Percentiles rank a stretch among this genome's conserved stretches.
These are phyloP conservation scores for Chrysaora quinquecirrha DNA, from an alignment of 30 jellyfish, hydroid and myxozoan genomes.

Conservation along the genomic window DNA sequence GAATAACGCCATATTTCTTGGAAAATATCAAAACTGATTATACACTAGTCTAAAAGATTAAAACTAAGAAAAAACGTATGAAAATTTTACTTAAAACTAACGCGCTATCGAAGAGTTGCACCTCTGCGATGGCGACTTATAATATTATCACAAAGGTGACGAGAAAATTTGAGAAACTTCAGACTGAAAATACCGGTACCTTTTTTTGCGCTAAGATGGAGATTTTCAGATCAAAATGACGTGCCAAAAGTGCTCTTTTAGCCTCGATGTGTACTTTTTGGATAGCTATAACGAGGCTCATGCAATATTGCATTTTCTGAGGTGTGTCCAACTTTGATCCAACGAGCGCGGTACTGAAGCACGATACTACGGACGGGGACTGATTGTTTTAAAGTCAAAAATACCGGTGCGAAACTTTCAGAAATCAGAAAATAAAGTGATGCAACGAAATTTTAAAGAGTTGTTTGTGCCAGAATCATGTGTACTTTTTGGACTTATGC, in stretches of 20 bases:
- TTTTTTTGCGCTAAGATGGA: constrained; percentile 22
- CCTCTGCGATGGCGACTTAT: constrained; percentile 13
- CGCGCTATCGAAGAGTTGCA: not conserved
- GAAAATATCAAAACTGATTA: not conserved
- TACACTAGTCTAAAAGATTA: not conserved
- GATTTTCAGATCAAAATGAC: not conserved
- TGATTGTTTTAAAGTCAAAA: not conserved
- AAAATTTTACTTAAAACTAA: too few species aligned
- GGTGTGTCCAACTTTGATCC: not conserved
- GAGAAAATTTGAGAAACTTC: constrained; percentile 5
- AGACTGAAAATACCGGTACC: constrained; percentile 2
- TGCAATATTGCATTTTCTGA: not conserved
- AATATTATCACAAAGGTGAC: not conserved
- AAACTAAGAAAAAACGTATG: not conserved
- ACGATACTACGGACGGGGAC: not conserved
- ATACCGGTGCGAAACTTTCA: not conserved
- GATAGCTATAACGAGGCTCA: not conserved
- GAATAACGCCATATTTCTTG: not conserved
- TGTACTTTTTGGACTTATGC: not conserved
- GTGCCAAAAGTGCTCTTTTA: constrained; percentile 17
- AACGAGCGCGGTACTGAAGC: not conserved
- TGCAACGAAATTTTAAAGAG: not conserved
- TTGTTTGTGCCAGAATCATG: not conserved
- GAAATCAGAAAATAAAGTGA: not conserved
- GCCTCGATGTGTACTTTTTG: constrained; percentile 29